These are phyloP conservation scores for Chrysodeixis includens DNA, from an alignment of 2,888 invertebrate species.

Conservation along the genomic window DNA sequence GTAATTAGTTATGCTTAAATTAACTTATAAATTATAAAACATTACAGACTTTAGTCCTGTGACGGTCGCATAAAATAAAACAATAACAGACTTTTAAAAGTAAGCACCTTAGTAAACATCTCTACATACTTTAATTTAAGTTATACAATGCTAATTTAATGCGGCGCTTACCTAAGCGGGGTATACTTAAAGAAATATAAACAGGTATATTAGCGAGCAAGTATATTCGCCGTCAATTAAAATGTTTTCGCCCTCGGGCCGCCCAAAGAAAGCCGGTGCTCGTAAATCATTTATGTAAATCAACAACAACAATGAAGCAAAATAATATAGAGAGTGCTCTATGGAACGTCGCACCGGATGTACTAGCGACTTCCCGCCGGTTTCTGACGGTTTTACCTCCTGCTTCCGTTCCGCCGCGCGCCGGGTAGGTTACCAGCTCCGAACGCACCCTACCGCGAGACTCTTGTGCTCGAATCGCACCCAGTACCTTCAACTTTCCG, in stretches of 20 bases:
- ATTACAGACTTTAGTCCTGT: no score
- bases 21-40: no score
- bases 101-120: no score
- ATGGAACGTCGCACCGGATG: conserved; percentile 73
- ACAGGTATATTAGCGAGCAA: conserved; percentile 34
- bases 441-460: conserved; percentile 49
- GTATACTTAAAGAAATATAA: conserved; percentile 14
- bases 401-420: conserved; percentile 66
- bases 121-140: not conserved
- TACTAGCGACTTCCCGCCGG: conserved; percentile 76
- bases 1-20: no score
- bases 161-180: not conserved
- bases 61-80: no score
- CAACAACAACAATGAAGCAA: conserved; percentile 77
- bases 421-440: conserved; percentile 46
- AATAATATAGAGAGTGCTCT: conserved; percentile 77
- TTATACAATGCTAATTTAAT: not conserved
- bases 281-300: conserved; percentile 83
- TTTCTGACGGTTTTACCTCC: conserved; percentile 75
- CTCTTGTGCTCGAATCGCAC: conserved; percentile 37
- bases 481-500: conserved; percentile 33
- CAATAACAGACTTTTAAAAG: no score
- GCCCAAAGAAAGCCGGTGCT: conserved; percentile 67
- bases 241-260: conserved; percentile 57
- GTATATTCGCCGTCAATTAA: conserved; percentile 49